Conservation (phyloP, 2,113 vertebrate species). For the Phaethon lepturus region DNA sequence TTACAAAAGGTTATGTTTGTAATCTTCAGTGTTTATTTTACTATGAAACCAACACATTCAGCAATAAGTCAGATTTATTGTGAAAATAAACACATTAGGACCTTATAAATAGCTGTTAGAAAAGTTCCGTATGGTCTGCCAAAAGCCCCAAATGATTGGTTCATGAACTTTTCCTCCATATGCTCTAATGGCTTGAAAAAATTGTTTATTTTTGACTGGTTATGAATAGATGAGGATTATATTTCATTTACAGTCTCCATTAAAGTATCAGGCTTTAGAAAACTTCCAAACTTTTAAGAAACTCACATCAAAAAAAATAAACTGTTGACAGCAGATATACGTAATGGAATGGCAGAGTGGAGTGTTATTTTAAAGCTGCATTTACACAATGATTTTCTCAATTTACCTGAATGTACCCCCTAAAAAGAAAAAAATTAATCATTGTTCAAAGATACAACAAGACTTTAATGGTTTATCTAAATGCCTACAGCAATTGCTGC, state of each 20-base stretch:
- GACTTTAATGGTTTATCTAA: not conserved
- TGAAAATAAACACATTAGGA: conserved; percentile 74
- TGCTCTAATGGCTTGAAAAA: conserved; percentile 59
- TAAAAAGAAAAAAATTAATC: not conserved
- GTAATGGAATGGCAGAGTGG: not conserved
- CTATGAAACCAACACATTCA: conserved; percentile 72
- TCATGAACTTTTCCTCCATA: conserved; percentile 69
- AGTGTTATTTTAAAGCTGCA: conserved; percentile 45
- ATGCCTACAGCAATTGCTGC: not conserved
- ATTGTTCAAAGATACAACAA: not conserved
- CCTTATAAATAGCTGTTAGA: conserved; percentile 73
- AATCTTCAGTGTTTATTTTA: conserved; percentile 74
- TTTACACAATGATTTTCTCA: not conserved
- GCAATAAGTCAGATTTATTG: conserved; percentile 74
- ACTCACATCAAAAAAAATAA: conserved; percentile 40
- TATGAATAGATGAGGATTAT: conserved; percentile 67
- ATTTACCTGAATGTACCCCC: not conserved
- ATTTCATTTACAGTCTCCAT: conserved; percentile 60
- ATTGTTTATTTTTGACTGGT: conserved; percentile 54
- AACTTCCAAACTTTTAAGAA: conserved; percentile 57
- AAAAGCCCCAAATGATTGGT: conserved; percentile 70
- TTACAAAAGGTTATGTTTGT: conserved; percentile 68
- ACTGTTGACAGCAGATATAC: conserved; percentile 50
- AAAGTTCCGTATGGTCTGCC: conserved; percentile 71
- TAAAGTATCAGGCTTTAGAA: conserved; percentile 56